A percentile compares a stretch with the other conserved stretches of the same genome.
These are phyloP conservation scores for Choristoneura fumiferana DNA, from an alignment of 1,140 invertebrate genomes.

Conservation along the genomic window DNA sequence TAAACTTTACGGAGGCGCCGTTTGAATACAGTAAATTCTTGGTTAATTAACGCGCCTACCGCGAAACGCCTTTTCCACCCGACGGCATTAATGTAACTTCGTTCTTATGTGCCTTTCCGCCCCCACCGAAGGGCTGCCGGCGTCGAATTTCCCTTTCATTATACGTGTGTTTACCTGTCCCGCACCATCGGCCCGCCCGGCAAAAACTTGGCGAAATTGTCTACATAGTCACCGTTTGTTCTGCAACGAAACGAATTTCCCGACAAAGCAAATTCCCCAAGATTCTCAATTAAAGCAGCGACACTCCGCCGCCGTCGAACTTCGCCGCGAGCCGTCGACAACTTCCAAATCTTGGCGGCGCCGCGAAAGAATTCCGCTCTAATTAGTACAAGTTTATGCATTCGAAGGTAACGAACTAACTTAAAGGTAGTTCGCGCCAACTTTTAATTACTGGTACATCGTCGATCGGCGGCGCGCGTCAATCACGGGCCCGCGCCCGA, in stretches of 20 bases:
- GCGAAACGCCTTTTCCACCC: conserved; percentile 22
- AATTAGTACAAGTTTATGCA: conserved; percentile 73
- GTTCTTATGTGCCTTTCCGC: conserved; percentile 23
- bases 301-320: conserved; percentile 51
- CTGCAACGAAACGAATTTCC: conserved; percentile 48
- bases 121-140: conserved; percentile 42
- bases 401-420: conserved; percentile 42
- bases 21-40: conserved; percentile 64
- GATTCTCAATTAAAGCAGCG: conserved; percentile 72
- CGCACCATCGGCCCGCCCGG: conserved; percentile 3
- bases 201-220: conserved; percentile 31
- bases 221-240: conserved; percentile 53
- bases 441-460: conserved; percentile 64
- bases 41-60: conserved; percentile 58
- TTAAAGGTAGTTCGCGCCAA: conserved; percentile 45
- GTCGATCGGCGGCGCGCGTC: conserved; percentile 37
- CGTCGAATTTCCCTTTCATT: conserved; percentile 24
- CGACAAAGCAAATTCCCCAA: conserved; percentile 65
- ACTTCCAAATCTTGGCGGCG: conserved; percentile 58
- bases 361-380: conserved; percentile 65
- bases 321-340: conserved; percentile 40
- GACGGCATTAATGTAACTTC: conserved; percentile 27
- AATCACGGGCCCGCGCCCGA: too few species aligned
- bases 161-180: conserved; percentile 30
- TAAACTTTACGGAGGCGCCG: conserved; percentile 49